Conservation (phyloP, 1,140 invertebrate genomes). For the Drosophila busckii region DNA sequence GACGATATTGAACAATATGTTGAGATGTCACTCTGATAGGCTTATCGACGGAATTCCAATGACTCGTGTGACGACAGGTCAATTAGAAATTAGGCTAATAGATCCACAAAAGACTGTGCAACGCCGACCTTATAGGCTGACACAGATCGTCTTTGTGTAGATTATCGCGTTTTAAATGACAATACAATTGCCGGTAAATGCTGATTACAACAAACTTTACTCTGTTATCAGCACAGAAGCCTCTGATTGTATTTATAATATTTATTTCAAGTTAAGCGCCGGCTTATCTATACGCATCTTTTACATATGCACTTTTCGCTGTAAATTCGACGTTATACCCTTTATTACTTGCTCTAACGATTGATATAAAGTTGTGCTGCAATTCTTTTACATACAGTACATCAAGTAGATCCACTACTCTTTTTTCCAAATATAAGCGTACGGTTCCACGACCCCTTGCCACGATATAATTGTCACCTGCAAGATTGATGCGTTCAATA, state of each 20-base stretch:
- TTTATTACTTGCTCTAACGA: too few relatives aligned
- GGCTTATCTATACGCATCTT: background rate
- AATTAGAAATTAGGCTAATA: slow-evolving; percentile 11
- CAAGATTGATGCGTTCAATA: too few relatives aligned
- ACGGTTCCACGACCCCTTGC: slow-evolving; percentile 1
- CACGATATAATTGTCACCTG: slow-evolving; percentile 6
- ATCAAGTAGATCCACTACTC: background rate
- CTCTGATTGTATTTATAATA: too few relatives aligned
- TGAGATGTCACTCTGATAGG: background rate
- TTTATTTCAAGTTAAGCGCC: too few relatives aligned
- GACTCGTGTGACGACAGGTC: slow-evolving; percentile 4
- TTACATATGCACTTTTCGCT: slow-evolving; percentile 4
- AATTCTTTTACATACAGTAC: slow-evolving; percentile 11
- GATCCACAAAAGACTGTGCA: slow-evolving; percentile 23
- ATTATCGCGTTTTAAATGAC: slow-evolving; percentile 79
- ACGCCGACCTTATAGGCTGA: too few relatives aligned
- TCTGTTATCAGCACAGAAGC: too few relatives aligned
- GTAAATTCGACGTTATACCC: slow-evolving; percentile 6
- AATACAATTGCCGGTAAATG: slow-evolving; percentile 79
- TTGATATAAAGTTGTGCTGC: slow-evolving; percentile 15
- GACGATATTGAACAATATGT: too few relatives aligned
- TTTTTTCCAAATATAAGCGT: background rate
- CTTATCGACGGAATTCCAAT: slow-evolving; percentile 7
- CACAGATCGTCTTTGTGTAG: slow-evolving; percentile 35
- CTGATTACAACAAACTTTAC: too few relatives aligned